A percentile compares a stretch with the other conserved stretches of the same genome.
These are phyloP conservation scores for Matsumurasca onukii DNA, from an alignment of 1,140 invertebrate genomes.

Conservation along the genomic window DNA sequence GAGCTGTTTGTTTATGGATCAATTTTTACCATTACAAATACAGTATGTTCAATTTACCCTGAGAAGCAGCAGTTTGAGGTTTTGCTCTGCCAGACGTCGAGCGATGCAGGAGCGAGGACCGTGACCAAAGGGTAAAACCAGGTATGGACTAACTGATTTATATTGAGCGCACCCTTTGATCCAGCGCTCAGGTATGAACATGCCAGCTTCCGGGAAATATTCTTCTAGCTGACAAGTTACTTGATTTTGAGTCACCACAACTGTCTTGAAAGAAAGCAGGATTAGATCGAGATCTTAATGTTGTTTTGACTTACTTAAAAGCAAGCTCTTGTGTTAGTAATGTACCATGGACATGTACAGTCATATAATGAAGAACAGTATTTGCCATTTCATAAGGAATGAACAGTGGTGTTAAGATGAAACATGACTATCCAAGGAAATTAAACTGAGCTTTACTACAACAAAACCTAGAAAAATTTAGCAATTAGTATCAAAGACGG, in stretches of 20 bases:
- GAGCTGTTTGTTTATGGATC: too few species aligned
- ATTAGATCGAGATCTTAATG: too few species aligned
- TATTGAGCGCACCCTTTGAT: slow-evolving; percentile 53
- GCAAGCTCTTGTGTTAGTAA: not conserved
- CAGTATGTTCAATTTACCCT: too few species aligned
- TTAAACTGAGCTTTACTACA: too few species aligned
- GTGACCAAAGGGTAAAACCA: slow-evolving; percentile 85
- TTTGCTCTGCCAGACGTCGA: slow-evolving; percentile 84
- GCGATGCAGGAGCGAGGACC: slow-evolving; percentile 87
- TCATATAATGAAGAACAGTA: not conserved
- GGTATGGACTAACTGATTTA: slow-evolving; percentile 68
- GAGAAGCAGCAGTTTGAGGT: slow-evolving; percentile 75
- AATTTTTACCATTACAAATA: too few species aligned
- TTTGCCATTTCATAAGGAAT: slow-evolving; percentile 1
- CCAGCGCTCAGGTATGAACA: slow-evolving; percentile 79
- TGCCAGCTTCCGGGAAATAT: slow-evolving; percentile 66
- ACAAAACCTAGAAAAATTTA: too few species aligned
- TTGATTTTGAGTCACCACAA: slow-evolving; percentile 87
- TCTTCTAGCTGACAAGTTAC: slow-evolving; percentile 65
- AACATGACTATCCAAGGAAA: too few species aligned
- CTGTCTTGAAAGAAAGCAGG: slow-evolving; percentile 64
- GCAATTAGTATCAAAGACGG: too few species aligned
- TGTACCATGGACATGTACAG: not conserved
- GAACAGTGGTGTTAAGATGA: too few species aligned
- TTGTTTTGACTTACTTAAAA: not conserved